Percentiles rank a stretch among this genome's conserved stretches.
These are phyloP conservation scores for Achlya flavicornis DNA, from an alignment of 2,888 invertebrate genomes.

Conservation along the genomic window DNA sequence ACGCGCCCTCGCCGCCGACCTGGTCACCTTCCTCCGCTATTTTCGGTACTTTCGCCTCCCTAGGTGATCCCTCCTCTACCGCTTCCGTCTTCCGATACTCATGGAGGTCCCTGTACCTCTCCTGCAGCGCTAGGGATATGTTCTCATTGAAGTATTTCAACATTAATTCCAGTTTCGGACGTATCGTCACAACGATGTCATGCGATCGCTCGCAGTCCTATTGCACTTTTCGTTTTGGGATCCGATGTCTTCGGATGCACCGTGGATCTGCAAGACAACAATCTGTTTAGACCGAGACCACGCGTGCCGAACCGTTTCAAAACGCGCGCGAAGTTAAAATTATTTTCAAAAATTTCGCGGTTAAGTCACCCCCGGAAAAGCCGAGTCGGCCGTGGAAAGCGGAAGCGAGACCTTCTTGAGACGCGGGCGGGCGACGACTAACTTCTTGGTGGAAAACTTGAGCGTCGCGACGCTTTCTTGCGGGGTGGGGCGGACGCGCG, in stretches of 20 bases:
- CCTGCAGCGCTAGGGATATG: constrained; percentile 83
- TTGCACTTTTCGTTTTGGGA: constrained; percentile 32
- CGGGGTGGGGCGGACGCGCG: constrained; percentile 83
- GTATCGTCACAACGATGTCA: constrained; percentile 74
- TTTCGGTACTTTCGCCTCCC: constrained; percentile 81
- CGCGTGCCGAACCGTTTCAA: constrained; percentile 27
- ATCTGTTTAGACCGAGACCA: constrained; percentile 30
- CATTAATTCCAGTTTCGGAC: constrained; percentile 81
- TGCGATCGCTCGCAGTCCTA: constrained; percentile 60
- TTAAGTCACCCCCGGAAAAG: constrained; percentile 58
- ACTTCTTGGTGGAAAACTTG: constrained; percentile 85
- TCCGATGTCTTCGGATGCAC: constrained; percentile 40
- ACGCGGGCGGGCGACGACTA: constrained; percentile 84
- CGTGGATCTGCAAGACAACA: constrained; percentile 60
- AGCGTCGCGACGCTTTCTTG: constrained; percentile 82
- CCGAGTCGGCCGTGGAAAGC: constrained; percentile 61
- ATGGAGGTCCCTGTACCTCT: constrained; percentile 84
- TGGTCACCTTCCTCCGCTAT: constrained; percentile 78
- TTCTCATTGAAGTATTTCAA: constrained; percentile 84
- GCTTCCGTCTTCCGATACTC: constrained; percentile 81
- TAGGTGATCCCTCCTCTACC: constrained; percentile 78
- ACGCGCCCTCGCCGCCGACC: constrained; percentile 80
- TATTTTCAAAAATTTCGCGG: constrained; percentile 33
- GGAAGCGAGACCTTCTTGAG: constrained; percentile 82
- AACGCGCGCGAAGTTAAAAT: constrained; percentile 37